Evolutionary conservation across 2,888 invertebrate genomes (phyloP), one percentile per base, ranked within the genome.

Genomic region (Rotaria socialis): DNA sequence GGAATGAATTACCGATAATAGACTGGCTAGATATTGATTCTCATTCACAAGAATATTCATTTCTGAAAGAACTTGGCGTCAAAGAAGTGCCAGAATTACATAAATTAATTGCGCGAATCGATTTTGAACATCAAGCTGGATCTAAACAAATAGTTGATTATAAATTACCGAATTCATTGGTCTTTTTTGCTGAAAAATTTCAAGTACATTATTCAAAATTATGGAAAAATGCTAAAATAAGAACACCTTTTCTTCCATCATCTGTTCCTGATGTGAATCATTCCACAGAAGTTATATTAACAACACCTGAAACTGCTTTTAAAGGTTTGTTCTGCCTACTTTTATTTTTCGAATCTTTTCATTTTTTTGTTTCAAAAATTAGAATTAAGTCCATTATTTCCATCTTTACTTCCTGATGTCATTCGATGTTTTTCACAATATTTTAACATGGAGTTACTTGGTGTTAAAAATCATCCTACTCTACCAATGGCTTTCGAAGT

Each of bases 21-120:
- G 80, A 80, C 47, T 80, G 80, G 80, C 4, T 47, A 3, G 80
- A 80, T 80, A 80, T 80, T 47, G 16, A 80, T 47, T 16, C 43
- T 47, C 11, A 11, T 47, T 80, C 80, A 14, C 24, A 10, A 80
- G 80, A 80, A 80, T 80, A 80, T 80, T 11, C 47, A 5, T 80
- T 80, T 80, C 47, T 80, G 4, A 80, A 80, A 80, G 80, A 80
- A 80, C 24, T 80, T n/a, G 80, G 47, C 10, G 80, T 80, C 11
- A 43, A 14, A 80, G 80, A 80, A 80, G 80, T 47, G 47, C 80
- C 80, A 10, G 47, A 80, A 47, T n/a, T 80, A 80, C 47, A 80
- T 3, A n/a, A 43, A 11, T n/a, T 80, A 47, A 24, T 80, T 4
- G 2, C 8, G 11, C 35, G 19, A 14, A 67, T 67, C 24, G 19